Evolutionary conservation across 1,140 invertebrate genomes (phyloP), one percentile per base, ranked within the genome.

Genomic region (Orchesella cincta): DNA sequence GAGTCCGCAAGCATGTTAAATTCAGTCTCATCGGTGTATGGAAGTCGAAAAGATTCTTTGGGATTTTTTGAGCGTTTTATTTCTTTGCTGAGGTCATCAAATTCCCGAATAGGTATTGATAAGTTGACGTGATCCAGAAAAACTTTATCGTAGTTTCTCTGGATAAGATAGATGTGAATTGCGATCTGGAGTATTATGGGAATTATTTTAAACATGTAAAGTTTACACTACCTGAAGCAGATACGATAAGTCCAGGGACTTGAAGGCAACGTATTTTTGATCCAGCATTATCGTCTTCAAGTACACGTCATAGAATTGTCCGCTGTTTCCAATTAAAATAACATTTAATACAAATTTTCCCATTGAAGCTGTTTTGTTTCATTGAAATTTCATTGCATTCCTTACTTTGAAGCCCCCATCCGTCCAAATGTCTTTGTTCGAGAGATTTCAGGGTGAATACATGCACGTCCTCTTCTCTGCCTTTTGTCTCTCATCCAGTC

Each of bases 401-500:
- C 89, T 82, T 87, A 92, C 91, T 92, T 92, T 89, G 91, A 93
- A 76, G 93, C 92, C 76, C 91, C 92, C 80, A 94, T 91, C 90
- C 97, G 98, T 52, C 96, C 96, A 88, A 98, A 98, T 1, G 96
- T 98, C 83, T 91, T 90, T 0, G 94, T 98, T 79, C 29, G 31
- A 29, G 35, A 33, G 52, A 64, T 33, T 70, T 73, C 29, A 57
- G 76, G 76, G 74, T 16, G 73, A 52, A 99, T 97, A 86, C 98
- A 99, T 31, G 93, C 91, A 77, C 97, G 88, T 77, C 92, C 91
- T 84, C 93, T 91, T 74, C 97, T 89, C 85, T 98, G 96, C 76
- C 92, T 91, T 0, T 96, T 96, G 83, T 97, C 14, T 74, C 76
- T 76, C 71, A 28, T 57, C 71, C 71, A 73, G 35, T 51, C 31